A percentile compares a stretch with the other conserved stretches of the same genome.
phyloP scores from a whole-genome alignment of 2,888 invertebrate genomes.

The Rhaphigaster nebulosa region DNA sequence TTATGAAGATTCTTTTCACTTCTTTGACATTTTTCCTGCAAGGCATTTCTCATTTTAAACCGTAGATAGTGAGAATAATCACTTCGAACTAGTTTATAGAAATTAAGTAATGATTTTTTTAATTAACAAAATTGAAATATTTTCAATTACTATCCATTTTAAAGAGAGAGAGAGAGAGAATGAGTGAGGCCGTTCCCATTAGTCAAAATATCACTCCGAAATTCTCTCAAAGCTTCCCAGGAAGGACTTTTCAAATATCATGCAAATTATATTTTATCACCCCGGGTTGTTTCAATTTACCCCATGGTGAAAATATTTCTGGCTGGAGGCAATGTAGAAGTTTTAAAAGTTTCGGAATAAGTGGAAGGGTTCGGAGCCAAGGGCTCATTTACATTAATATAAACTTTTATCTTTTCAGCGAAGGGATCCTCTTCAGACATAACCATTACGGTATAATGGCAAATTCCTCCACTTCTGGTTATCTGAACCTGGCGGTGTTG shows the following conservation, averaged over 20 bases:
- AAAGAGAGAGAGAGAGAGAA: neutral
- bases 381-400: conserved; percentile 22
- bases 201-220: neutral
- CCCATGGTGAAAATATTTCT: neutral
- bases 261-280: conserved; percentile 13
- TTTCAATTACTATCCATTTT: neutral
- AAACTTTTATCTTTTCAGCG: neutral
- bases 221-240: neutral
- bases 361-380: neutral
- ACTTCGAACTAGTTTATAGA: neutral
- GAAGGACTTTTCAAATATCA: conserved; percentile 15
- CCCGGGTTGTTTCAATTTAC: neutral
- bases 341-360: conserved; percentile 19
- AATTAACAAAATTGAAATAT: neutral
- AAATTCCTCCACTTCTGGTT: neutral
- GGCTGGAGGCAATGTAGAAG: neutral
- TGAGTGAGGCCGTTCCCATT: neutral
- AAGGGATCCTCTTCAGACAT: neutral
- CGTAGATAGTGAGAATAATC: neutral
- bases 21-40: neutral
- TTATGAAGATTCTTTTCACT: neutral
- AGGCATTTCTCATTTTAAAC: neutral
- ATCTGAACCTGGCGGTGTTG: neutral
- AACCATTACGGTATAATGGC: neutral
- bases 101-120: too few relatives aligned